Evolutionary conservation across 2,113 vertebrate genomes (phyloP).

Genomic region (Larimichthys crocea): DNA sequence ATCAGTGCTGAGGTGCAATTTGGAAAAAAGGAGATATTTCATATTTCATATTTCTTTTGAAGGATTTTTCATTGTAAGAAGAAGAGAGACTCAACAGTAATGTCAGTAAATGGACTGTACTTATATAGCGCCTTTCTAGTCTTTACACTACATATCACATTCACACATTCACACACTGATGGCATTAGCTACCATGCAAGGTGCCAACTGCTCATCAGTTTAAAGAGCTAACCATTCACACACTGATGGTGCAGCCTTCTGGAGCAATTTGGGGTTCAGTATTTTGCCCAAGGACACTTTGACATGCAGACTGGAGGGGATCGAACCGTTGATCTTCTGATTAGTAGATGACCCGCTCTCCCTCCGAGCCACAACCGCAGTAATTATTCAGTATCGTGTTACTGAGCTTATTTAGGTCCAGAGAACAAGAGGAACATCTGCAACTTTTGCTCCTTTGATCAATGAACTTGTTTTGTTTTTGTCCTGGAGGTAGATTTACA

Average conservation of each 20-base stretch:
- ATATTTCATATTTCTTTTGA: not conserved
- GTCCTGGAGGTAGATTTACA: not conserved
- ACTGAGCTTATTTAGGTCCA: not conserved
- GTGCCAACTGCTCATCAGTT: too few relatives aligned
- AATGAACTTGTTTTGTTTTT: not conserved
- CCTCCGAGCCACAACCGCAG: not conserved
- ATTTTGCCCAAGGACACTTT: too few relatives aligned
- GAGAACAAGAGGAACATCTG: not conserved
- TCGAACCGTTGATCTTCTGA: too few relatives aligned
- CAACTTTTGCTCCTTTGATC: not conserved
- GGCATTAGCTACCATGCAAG: too few relatives aligned
- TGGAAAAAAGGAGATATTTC: not conserved
- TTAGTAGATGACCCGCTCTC: too few relatives aligned
- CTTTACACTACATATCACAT: too few relatives aligned
- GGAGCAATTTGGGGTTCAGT: too few relatives aligned
- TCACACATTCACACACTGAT: too few relatives aligned
- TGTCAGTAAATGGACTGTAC: not conserved
- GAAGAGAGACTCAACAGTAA: not conserved
- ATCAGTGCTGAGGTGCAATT: not conserved
- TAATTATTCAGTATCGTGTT: conserved; percentile 2
- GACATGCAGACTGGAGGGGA: too few relatives aligned
- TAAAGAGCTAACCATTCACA: too few relatives aligned
- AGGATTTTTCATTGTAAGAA: not conserved
- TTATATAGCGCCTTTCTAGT: too few relatives aligned
- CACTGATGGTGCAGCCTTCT: too few relatives aligned